Evolutionary conservation across 2,797 vertebrate species (phyloP).

Genomic region (Emys orbicularis): DNA sequence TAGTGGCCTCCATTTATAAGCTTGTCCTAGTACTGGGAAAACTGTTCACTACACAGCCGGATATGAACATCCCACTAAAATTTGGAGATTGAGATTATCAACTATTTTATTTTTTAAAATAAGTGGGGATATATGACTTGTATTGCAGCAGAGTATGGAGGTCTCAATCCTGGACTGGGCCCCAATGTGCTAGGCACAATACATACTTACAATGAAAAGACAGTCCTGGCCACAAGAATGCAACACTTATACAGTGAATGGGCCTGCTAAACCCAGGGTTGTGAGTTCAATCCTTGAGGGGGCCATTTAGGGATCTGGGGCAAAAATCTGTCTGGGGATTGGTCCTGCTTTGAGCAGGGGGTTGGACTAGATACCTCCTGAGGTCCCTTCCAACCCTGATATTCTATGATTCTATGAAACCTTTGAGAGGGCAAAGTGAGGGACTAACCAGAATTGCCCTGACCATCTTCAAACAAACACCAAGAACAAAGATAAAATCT

Average conservation of each 20-base stretch:
- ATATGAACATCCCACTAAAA: neutral
- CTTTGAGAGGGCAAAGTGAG: neutral
- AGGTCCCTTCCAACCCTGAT: too few relatives aligned
- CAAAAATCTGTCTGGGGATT: too few relatives aligned
- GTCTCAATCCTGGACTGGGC: neutral
- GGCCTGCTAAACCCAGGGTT: too few relatives aligned
- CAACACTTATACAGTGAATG: neutral
- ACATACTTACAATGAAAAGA: neutral
- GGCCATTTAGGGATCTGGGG: too few relatives aligned
- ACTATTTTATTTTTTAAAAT: neutral
- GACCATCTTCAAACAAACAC: neutral
- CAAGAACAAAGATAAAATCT: neutral
- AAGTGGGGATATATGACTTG: neutral
- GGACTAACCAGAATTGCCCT: neutral
- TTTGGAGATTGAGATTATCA: neutral
- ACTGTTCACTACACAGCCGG: neutral
- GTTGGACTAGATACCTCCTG: too few relatives aligned
- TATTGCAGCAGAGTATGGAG: neutral
- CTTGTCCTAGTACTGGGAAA: neutral
- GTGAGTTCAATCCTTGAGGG: too few relatives aligned
- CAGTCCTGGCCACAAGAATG: neutral
- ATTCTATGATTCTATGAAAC: too few relatives aligned
- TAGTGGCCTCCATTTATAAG: neutral
- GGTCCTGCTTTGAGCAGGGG: too few relatives aligned
- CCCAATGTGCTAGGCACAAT: neutral